Percentiles rank a stretch among this genome's conserved stretches.
Evolutionary conservation across 2,113 vertebrate species (phyloP).

Genomic region (Leucosticte australis): DNA sequence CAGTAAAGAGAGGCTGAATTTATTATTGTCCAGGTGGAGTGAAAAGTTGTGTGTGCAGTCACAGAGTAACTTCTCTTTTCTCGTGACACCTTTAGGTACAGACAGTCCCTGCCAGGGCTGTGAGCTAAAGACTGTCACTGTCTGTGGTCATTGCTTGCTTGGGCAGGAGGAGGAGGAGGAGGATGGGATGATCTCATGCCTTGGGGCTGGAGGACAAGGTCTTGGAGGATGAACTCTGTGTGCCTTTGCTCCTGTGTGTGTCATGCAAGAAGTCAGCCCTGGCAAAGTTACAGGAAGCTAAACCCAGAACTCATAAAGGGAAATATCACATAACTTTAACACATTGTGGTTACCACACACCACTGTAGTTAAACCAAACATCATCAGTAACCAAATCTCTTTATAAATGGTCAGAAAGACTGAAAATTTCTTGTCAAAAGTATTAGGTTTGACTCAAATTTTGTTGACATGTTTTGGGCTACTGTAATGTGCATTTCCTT

Average conservation of each 20-base stretch:
- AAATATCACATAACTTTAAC: neutral
- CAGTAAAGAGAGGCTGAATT: neutral
- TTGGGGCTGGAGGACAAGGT: neutral
- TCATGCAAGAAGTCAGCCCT: accelerated
- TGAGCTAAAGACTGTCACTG: neutral
- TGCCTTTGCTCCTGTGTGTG: neutral
- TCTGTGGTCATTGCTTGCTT: neutral
- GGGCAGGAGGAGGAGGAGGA: neutral
- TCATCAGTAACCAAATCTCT: neutral
- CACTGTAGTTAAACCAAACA: accelerated
- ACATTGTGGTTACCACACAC: neutral
- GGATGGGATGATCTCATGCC: neutral
- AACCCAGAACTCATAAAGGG: neutral
- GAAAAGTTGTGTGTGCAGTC: neutral
- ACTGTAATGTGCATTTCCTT: neutral
- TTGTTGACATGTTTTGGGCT: neutral
- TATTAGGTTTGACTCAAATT: neutral
- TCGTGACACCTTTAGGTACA: accelerated
- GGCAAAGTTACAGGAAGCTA: neutral
- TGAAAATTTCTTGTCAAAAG: neutral
- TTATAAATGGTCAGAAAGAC: neutral
- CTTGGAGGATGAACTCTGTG: neutral
- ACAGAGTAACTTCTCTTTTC: neutral
- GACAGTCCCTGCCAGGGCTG: neutral
- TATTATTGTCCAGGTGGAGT: neutral